Evolutionary conservation across 2,888 invertebrate species (phyloP).

Genomic region (Diaphora mendica): DNA sequence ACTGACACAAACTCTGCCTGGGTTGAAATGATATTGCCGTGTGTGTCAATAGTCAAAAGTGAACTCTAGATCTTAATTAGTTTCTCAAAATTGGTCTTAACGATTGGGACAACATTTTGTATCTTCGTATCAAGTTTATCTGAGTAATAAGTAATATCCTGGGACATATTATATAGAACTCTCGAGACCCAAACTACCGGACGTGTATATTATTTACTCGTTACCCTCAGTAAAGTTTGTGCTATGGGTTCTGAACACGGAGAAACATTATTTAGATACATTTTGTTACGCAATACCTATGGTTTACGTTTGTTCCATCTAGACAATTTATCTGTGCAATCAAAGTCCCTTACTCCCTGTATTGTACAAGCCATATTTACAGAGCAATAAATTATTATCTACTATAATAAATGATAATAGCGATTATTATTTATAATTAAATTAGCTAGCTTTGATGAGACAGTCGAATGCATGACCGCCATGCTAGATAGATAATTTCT

Average conservation of each 20-base stretch:
- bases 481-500: neutral
- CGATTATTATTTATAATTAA: no score
- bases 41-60: neutral
- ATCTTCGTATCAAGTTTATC: neutral
- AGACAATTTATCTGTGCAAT: neutral
- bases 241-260: neutral
- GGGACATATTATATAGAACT: neutral
- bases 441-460: neutral
- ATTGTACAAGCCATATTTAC: neutral
- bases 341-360: neutral
- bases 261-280: neutral
- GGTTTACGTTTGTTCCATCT: neutral
- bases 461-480: neutral
- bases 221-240: neutral
- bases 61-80: neutral
- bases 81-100: neutral
- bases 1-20: no score
- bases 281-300: neutral
- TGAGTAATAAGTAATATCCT: neutral
- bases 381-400: neutral
- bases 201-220: neutral
- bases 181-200: neutral
- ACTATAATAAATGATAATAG: no score
- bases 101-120: neutral
- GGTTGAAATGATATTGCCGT: no score